Percentiles rank a stretch among this genome's conserved stretches.
Conservation (phyloP, 2,888 invertebrate species). For the Torymus aiolomorphi region DNA sequence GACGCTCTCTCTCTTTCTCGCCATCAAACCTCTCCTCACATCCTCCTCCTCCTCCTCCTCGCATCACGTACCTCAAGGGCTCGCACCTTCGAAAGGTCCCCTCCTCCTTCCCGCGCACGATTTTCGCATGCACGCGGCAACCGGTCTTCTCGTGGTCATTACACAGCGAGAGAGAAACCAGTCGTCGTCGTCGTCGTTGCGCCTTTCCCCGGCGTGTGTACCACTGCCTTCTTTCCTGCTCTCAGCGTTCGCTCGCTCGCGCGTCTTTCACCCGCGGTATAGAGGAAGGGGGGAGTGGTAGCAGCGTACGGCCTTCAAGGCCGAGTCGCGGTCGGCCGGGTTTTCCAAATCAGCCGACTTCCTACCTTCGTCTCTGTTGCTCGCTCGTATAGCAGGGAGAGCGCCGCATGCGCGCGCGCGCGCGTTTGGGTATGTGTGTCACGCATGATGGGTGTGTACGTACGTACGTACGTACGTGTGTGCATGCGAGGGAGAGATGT, state of each 20-base stretch:
- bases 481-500: too few relatives aligned
- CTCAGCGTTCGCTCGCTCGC: neutral
- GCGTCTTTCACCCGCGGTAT: slow-evolving; percentile 39
- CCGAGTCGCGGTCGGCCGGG: slow-evolving; percentile 65
- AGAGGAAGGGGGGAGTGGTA: slow-evolving; percentile 58
- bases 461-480: neutral
- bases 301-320: slow-evolving; percentile 66
- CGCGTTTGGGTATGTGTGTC: slow-evolving; percentile 23
- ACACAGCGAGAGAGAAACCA: slow-evolving; percentile 37
- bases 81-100: too few relatives aligned
- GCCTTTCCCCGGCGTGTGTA: slow-evolving; percentile 32
- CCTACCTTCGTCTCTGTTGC: slow-evolving; percentile 68
- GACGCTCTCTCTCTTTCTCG: too few relatives aligned
- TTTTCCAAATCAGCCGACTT: slow-evolving; percentile 73
- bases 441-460: neutral
- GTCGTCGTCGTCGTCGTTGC: slow-evolving; percentile 10
- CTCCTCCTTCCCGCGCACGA: too few relatives aligned
- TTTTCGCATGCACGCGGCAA: neutral
- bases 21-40: too few relatives aligned
- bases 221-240: slow-evolving; percentile 9
- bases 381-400: slow-evolving; percentile 20
- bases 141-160: slow-evolving; percentile 48
- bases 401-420: slow-evolving; percentile 7
- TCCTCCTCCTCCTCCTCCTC: too few relatives aligned
- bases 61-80: too few relatives aligned